Percentiles rank a stretch among this genome's conserved stretches.
These are phyloP conservation scores for Pachyrhynchus sulphureomaculatus DNA, from an alignment of 1,140 invertebrate species.

Conservation along the genomic window DNA sequence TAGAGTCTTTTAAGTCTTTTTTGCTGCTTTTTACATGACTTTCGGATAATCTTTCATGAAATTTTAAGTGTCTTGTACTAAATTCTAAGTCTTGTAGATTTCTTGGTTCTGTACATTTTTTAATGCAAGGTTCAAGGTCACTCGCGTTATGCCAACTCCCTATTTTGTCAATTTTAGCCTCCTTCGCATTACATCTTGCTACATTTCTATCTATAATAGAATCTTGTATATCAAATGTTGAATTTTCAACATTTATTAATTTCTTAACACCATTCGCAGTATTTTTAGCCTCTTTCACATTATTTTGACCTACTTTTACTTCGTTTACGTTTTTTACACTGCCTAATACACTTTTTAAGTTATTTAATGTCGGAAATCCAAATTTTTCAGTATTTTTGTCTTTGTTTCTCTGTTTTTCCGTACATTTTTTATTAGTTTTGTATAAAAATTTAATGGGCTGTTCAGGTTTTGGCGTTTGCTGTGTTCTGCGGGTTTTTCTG, in stretches of 20 bases:
- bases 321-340: slow-evolving; percentile 2
- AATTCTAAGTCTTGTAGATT: too few species aligned
- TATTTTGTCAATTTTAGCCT: neutral
- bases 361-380: neutral
- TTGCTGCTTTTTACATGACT: neutral
- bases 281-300: neutral
- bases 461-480: slow-evolving; percentile 41
- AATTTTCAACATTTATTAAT: too few species aligned
- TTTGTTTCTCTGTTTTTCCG: neutral
- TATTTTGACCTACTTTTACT: neutral
- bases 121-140: too few species aligned
- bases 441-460: slow-evolving; percentile 50
- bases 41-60: neutral
- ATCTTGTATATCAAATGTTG: too few species aligned
- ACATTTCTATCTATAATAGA: too few species aligned
- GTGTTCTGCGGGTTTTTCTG: slow-evolving; percentile 33
- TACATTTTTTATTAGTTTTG: slow-evolving; percentile 42
- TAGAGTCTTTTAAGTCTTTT: slow-evolving; percentile 4
- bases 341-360: slow-evolving; percentile 7
- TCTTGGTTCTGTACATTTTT: too few species aligned
- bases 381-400: neutral
- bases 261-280: neutral
- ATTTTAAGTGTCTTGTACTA: too few species aligned
- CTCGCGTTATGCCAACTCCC: neutral
- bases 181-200: neutral